phyloP scores from a whole-genome alignment of 2,888 invertebrate genomes.

The Sesia apiformis region DNA sequence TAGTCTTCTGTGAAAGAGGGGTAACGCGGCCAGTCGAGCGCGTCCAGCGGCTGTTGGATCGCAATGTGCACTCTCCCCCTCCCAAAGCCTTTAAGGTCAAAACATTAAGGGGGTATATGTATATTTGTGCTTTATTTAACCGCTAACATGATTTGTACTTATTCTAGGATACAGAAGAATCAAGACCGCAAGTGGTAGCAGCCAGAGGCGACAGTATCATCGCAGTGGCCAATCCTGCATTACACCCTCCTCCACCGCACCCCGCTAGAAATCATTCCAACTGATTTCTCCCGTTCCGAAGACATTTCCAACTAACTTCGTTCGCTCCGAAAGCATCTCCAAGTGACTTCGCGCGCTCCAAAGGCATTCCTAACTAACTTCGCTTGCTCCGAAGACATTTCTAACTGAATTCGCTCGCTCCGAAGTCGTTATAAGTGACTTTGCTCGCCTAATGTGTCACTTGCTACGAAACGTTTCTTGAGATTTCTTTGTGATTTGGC shows the following conservation, averaged over 20 bases:
- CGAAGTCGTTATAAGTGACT: no score
- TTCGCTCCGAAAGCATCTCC: neutral
- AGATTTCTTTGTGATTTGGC: no score
- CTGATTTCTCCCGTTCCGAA: conserved; percentile 20
- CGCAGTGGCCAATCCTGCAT: conserved; percentile 90
- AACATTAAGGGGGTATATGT: neutral
- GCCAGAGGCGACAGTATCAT: conserved; percentile 91
- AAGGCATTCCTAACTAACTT: neutral
- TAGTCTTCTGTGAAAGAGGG: no score
- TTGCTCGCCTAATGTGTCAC: no score
- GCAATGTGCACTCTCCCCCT: no score
- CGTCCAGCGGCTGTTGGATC: no score
- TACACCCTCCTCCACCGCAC: conserved; percentile 65
- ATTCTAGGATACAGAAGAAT: conserved; percentile 44
- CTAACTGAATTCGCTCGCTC: no score
- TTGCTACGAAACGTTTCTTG: no score
- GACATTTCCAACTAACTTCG: neutral
- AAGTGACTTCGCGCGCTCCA: neutral
- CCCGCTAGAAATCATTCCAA: conserved; percentile 59
- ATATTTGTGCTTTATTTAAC: neutral
- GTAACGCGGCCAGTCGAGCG: no score
- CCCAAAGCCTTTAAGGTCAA: neutral
- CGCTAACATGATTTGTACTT: neutral
- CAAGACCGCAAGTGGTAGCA: conserved; percentile 83
- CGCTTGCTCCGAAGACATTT: neutral